phyloP scores from a whole-genome alignment of 2,797 vertebrate genomes.

The Syngnathus acus region DNA sequence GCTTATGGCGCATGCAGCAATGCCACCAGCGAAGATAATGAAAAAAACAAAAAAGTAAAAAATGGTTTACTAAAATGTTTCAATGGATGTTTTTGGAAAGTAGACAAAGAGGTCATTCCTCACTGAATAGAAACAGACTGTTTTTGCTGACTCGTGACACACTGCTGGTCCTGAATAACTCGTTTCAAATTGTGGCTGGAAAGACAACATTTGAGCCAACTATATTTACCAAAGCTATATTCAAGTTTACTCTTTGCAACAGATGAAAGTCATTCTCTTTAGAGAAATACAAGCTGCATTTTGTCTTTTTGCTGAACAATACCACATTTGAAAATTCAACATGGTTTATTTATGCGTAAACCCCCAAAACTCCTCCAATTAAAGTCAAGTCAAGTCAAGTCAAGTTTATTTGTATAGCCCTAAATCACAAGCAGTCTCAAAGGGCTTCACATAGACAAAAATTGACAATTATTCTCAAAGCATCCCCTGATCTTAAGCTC shows the following conservation, averaged over 20 bases:
- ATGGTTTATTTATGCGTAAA: conserved; percentile 9
- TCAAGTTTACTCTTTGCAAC: conserved; percentile 24
- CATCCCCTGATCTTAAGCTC: too few species aligned
- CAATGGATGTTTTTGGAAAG: not conserved
- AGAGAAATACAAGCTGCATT: not conserved
- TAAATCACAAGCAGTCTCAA: too few species aligned
- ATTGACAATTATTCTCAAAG: too few species aligned
- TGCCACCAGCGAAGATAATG: not conserved
- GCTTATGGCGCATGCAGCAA: conserved; percentile 14
- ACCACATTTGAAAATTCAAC: not conserved
- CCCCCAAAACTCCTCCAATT: conserved; percentile 2
- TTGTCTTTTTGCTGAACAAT: conserved; percentile 4
- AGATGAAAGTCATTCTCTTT: conserved; percentile 16
- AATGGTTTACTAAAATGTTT: conserved; percentile 5
- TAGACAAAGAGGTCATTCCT: conserved; percentile 24
- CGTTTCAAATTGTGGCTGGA: conserved; percentile 25
- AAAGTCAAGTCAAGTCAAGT: too few species aligned
- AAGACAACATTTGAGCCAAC: conserved; percentile 47
- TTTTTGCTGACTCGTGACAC: conserved; percentile 34
- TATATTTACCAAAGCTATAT: conserved; percentile 46
- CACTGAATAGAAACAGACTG: conserved; percentile 25
- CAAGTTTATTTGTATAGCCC: too few species aligned
- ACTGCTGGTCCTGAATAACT: not conserved
- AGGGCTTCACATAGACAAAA: too few species aligned
- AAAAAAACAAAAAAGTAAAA: conserved; percentile 1